phyloP scores from a whole-genome alignment of 2,113 vertebrate genomes.

The Serilophus lunatus region DNA sequence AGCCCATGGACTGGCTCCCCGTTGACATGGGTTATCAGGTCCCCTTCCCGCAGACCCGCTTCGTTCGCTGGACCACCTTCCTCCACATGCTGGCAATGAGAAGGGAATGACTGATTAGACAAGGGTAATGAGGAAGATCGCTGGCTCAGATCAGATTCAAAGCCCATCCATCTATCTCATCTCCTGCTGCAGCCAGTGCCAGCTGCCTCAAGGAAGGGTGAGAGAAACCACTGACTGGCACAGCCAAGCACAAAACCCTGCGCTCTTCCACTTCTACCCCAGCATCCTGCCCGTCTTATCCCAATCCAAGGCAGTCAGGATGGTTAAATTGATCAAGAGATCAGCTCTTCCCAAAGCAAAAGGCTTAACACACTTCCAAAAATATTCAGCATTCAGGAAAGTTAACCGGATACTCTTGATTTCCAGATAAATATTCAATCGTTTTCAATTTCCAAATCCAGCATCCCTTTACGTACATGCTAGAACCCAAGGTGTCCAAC shows the following conservation, averaged over 20 bases:
- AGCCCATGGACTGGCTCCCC: conserved; percentile 94
- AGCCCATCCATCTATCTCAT: neutral
- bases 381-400: neutral
- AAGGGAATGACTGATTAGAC: neutral
- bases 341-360: neutral
- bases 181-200: neutral
- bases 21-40: conserved; percentile 96
- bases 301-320: neutral
- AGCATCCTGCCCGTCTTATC: neutral
- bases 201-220: neutral
- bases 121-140: neutral
- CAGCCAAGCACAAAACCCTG: neutral
- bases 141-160: neutral
- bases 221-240: neutral
- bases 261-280: neutral
- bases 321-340: neutral
- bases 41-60: conserved; percentile 89
- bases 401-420: neutral
- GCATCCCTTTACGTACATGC: neutral
- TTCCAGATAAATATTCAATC: neutral
- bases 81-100: conserved; percentile 85
- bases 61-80: conserved; percentile 89
- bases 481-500: neutral
- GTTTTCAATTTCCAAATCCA: neutral
- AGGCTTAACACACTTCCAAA: neutral